Base-by-base conservation (phyloP, 2,113 vertebrate species). In the Eleginops maclovinus region DNA sequence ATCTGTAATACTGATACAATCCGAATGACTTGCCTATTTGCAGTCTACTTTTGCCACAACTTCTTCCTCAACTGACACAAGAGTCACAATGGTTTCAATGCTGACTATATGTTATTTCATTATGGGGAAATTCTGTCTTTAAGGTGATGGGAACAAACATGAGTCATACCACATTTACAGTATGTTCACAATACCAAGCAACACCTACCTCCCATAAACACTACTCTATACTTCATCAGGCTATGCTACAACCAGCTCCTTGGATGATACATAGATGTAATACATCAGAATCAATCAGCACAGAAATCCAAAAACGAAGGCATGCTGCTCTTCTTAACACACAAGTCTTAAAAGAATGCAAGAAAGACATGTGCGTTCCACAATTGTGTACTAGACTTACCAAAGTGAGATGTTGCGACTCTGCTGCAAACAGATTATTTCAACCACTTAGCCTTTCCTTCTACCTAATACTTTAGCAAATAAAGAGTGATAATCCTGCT, bases 91-190 rank as follows among this genome's bases (percentile, higher is more conserved):
- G 4, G 60, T 49, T 28, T 21, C 31, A 31, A 47, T n/a, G 11
- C 46, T 10, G 15, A 72, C 28, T 19, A 19, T 11, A 5, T 24
- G 12, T n/a, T 24, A 17, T 40, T 43, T 3, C 21, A 44, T 46
- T n/a, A 22, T 28, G 8, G 22, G 46, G 47, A 14, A 64, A 60
- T 16, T 54, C 15, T 72, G 41, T 71, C 41, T 67, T 41, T 10
- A 12, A 26, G 17, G 43, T 2, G 10, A 66, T 31, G n/a, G 1
- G 61, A 36, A 26, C 59, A 66, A n/a, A 1, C 4, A n/a, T 28
- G 71, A 71, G 28, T 77, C 72, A 80, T 46, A 31, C 44, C 3
- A 28, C 2, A 36, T 6, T 55, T 21, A 55, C 21, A 21, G 14
- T n/a, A 31, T 4, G 2, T 19, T 15, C 28, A 40, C 8, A 61